These are phyloP conservation scores for Prochilodus magdalenae DNA, from an alignment of 2,113 vertebrate species.

Conservation along the genomic window DNA sequence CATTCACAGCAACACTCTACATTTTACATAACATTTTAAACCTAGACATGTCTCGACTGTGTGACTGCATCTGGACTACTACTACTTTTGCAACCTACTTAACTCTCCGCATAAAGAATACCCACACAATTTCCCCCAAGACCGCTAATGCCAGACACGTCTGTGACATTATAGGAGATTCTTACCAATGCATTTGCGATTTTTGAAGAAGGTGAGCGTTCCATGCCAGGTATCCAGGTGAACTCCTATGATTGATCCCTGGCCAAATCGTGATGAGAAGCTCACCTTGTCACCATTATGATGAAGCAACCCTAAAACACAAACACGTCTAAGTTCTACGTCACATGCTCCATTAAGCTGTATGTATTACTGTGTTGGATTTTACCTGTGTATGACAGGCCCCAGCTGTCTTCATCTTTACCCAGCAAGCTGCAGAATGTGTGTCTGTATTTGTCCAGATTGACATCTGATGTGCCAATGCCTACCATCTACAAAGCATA, in stretches of 20 bases:
- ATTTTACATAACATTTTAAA: no score
- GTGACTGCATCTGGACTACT: no score
- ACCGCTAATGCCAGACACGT: conserved; percentile 52
- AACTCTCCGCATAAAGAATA: no score
- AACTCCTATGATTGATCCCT: conserved; percentile 97
- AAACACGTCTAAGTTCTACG: neutral
- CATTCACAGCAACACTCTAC: neutral
- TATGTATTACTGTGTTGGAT: neutral
- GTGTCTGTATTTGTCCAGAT: conserved; percentile 93
- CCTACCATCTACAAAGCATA: conserved; percentile 88
- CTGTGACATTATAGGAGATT: neutral
- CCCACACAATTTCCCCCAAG: conserved; percentile 8
- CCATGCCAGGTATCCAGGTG: conserved; percentile 97
- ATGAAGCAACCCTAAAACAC: conserved; percentile 86
- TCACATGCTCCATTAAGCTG: neutral
- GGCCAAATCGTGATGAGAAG: conserved; percentile 93
- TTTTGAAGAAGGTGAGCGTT: conserved; percentile 95
- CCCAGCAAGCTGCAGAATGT: conserved; percentile 96
- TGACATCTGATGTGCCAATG: conserved; percentile 91
- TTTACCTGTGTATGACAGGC: conserved; percentile 95
- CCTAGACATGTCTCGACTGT: no score
- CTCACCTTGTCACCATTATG: conserved; percentile 93
- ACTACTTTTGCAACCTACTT: no score
- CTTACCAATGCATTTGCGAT: conserved; percentile 95
- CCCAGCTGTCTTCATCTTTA: conserved; percentile 96